These are phyloP conservation scores for Pavo muticus DNA, from an alignment of 2,113 vertebrate genomes.

Conservation along the genomic window DNA sequence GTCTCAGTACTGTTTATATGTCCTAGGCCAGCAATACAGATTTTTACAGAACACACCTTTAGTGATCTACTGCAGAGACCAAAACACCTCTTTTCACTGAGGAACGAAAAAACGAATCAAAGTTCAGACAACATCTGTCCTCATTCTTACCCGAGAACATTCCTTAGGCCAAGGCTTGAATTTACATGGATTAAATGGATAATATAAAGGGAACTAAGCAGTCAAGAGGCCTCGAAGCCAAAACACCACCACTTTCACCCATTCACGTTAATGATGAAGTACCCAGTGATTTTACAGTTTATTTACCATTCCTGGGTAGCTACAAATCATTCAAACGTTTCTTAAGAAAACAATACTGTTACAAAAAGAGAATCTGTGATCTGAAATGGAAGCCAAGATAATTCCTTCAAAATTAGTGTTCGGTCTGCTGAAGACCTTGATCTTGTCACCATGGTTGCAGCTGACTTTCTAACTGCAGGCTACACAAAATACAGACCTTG, in stretches of 20 bases:
- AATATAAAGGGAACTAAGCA: background rate
- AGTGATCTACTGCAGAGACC: background rate
- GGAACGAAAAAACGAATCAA: background rate
- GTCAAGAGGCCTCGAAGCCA: background rate
- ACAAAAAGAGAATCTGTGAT: background rate
- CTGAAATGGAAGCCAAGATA: conserved; percentile 33
- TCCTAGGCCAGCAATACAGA: background rate
- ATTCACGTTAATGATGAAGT: background rate
- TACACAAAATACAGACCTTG: conserved; percentile 43
- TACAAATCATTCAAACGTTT: conserved; percentile 10
- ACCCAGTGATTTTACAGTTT: background rate
- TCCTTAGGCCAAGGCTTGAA: background rate
- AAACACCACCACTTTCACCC: background rate
- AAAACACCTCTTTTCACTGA: background rate
- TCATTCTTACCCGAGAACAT: background rate
- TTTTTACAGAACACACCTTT: background rate
- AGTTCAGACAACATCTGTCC: background rate
- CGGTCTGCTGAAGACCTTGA: conserved; percentile 48
- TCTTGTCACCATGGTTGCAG: conserved; percentile 71
- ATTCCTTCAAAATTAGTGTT: conserved; percentile 43
- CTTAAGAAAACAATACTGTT: background rate
- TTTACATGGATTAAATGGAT: background rate
- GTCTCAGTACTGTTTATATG: background rate
- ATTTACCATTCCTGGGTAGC: background rate
- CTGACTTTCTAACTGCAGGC: conserved; percentile 40